Evolutionary conservation across 2,113 vertebrate species (phyloP).

Genomic region (Poeciliopsis occidentalis): DNA sequence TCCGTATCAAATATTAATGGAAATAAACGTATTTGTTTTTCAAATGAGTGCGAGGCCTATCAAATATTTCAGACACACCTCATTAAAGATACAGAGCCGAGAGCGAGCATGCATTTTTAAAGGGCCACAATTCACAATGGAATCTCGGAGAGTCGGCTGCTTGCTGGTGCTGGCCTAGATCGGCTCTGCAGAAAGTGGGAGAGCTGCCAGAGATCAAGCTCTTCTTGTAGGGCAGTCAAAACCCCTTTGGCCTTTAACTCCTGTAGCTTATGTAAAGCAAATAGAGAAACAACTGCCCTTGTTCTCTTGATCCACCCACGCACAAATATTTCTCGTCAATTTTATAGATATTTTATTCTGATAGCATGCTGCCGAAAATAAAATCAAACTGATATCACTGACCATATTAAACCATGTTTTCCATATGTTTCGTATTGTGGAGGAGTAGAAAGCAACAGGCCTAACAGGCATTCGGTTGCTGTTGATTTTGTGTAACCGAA

Average conservation of each 20-base stretch:
- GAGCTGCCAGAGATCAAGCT: conserved; percentile 32
- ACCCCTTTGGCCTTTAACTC: neutral
- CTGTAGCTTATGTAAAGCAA: conserved; percentile 3
- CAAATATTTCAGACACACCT: conserved; percentile 78
- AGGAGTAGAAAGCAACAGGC: too few relatives aligned
- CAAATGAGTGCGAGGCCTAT: conserved; percentile 73
- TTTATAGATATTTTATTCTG: too few relatives aligned
- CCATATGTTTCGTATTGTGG: too few relatives aligned
- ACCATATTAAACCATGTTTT: too few relatives aligned
- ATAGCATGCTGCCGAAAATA: too few relatives aligned
- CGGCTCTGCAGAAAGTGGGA: conserved; percentile 20
- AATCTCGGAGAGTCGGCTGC: conserved; percentile 32
- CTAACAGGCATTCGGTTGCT: too few relatives aligned
- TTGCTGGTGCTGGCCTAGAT: conserved; percentile 45
- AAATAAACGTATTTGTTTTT: conserved; percentile 80
- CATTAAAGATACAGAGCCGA: conserved; percentile 77
- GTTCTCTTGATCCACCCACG: too few relatives aligned
- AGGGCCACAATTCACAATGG: conserved; percentile 62
- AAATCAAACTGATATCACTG: too few relatives aligned
- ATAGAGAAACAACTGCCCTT: neutral
- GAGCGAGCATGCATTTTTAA: conserved; percentile 80
- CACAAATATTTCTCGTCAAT: too few relatives aligned
- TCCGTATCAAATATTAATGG: conserved; percentile 78
- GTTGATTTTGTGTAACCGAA: too few relatives aligned
- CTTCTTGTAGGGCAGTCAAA: conserved; percentile 15